Base-by-base conservation (phyloP, 2,113 vertebrate species). In the Spermophilus dauricus region DNA sequence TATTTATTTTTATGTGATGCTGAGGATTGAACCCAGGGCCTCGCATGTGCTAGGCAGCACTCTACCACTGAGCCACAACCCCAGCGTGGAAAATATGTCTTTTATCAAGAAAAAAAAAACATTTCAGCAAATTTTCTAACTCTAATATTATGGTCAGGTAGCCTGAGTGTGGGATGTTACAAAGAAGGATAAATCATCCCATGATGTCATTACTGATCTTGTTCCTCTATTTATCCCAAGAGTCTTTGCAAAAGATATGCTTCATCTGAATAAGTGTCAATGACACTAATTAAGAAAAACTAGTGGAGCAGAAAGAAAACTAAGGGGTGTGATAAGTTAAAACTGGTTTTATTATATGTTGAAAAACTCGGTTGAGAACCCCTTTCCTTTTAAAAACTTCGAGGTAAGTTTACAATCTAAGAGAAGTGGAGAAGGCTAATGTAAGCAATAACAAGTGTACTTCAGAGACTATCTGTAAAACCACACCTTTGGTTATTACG, bases 211-310 rank as follows among this genome's bases (percentile, higher is more conserved):
- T 28, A 63, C 84, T 48, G 5, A 69, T 89, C 48, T 34, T 86
- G 8, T 45, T 81, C 51, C 10, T 77, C 88, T 86, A 10, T 51
- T 72, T 96, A 63, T 94, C 94, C 94, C 72, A 94, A 81, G 89
- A 97, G 86, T 80, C 90, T 92, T 94, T 92, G 77, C 89, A 98
- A 95, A 81, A 96, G 61, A 89, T 81, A 86, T 48, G 72, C 96
- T 98, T 97, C 42, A 34, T 94, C 75, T 94, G 81, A 97, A 42
- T 28, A 89, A 97, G 48, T 93, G 86, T 98, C 94, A 93, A 48
- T 75, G 95, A 65, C 42, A 77, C 95, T 97, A 97, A 98, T 98
- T 97, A 98, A 98, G 67, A 97, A 97, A 98, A 98, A 89, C 73
- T 75, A 81, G 18, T 89, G 80, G 92, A 97, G 56, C 88, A 97